Conservation (phyloP, 2,113 vertebrate species). For the Cacatua alba region DNA sequence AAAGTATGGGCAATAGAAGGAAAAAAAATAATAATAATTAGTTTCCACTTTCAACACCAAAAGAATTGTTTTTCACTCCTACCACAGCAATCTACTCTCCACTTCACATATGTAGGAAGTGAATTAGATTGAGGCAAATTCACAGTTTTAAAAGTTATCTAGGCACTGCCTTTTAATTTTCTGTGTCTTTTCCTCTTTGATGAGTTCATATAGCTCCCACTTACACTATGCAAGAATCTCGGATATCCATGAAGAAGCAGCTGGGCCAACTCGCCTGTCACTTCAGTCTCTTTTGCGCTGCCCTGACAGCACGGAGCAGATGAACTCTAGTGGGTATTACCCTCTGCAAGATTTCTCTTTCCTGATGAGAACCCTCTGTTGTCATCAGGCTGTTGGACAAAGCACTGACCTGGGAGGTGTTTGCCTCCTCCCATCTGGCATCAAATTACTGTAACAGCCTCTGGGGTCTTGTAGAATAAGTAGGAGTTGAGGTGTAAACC, state of each 20-base stretch:
- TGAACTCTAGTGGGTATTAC: conserved; percentile 49
- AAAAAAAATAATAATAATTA: background rate
- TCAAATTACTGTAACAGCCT: background rate
- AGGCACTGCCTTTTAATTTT: background rate
- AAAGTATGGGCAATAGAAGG: background rate
- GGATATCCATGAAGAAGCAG: conserved; percentile 55
- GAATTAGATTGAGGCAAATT: background rate
- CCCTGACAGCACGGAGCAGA: conserved; percentile 45
- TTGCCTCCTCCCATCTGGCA: conserved; percentile 49
- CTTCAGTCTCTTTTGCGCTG: conserved; percentile 11
- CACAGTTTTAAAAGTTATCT: background rate
- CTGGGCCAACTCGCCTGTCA: conserved; percentile 55
- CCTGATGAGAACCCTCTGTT: conserved; percentile 60
- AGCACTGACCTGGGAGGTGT: conserved; percentile 19
- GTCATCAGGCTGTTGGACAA: conserved; percentile 46
- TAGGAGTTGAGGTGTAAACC: background rate
- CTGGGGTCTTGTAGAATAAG: background rate
- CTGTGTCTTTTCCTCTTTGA: conserved; percentile 26
- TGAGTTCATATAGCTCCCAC: background rate
- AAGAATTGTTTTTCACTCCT: background rate
- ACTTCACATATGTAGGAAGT: background rate
- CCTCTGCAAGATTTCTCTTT: conserved; percentile 57
- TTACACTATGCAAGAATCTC: conserved; percentile 14
- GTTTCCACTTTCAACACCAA: background rate
- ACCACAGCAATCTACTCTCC: background rate